A percentile compares a stretch with the other conserved stretches of the same genome.
These are phyloP conservation scores for Malurus elegans DNA, from an alignment of 2,113 vertebrate species.

Conservation along the genomic window DNA sequence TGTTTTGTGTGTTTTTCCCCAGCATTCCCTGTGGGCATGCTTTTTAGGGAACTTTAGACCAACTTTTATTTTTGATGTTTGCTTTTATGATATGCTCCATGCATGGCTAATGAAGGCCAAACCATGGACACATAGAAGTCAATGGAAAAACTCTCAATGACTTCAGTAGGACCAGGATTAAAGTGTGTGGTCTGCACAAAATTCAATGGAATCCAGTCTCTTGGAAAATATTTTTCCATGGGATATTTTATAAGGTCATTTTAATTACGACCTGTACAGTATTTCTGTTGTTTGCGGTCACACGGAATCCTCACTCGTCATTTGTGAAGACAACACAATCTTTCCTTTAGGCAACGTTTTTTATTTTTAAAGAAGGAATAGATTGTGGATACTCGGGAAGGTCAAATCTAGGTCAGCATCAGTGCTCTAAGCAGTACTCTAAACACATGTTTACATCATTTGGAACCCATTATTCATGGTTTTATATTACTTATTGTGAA, in stretches of 20 bases:
- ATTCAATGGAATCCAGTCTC: conserved; percentile 22
- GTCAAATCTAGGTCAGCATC: conserved; percentile 63
- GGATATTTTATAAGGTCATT: conserved; percentile 67
- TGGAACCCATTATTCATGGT: conserved; percentile 65
- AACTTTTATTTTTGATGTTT: conserved; percentile 29
- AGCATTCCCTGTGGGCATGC: neutral
- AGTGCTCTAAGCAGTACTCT: conserved; percentile 8
- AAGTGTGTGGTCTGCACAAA: conserved; percentile 44
- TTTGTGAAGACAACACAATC: conserved; percentile 50
- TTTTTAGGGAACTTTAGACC: conserved; percentile 7
- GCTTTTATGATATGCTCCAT: conserved; percentile 7
- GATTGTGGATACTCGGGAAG: conserved; percentile 54
- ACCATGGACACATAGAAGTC: neutral
- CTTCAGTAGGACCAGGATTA: conserved; percentile 35
- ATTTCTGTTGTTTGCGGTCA: conserved; percentile 54
- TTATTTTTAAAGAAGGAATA: conserved; percentile 55
- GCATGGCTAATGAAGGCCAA: conserved; percentile 39
- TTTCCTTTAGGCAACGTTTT: conserved; percentile 48
- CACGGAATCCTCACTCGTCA: conserved; percentile 40
- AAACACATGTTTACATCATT: conserved; percentile 62
- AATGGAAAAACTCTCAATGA: conserved; percentile 31
- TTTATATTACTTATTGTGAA: conserved; percentile 67
- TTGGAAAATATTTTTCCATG: conserved; percentile 67
- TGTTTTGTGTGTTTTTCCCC: neutral
- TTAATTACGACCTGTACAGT: conserved; percentile 57